Conservation (phyloP, 92 coral and sea anemone genomes). For the Nematostella vectensis region DNA sequence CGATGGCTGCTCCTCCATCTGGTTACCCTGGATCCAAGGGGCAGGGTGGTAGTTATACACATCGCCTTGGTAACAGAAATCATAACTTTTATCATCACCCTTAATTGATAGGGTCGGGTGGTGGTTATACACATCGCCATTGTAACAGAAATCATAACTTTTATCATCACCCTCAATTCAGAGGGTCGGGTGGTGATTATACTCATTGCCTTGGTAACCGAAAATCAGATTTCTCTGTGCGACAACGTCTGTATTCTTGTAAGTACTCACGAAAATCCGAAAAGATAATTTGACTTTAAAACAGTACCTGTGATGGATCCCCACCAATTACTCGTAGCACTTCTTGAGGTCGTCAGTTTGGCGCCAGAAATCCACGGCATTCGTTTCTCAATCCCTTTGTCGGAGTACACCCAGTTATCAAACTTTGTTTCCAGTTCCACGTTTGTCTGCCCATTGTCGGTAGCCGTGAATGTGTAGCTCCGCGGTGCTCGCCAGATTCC, state of each 20-base stretch:
- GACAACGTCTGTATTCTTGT: too few species aligned
- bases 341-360: slow-evolving; percentile 42
- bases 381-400: slow-evolving; percentile 47
- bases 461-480: slow-evolving; percentile 43
- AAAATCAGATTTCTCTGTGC: too few species aligned
- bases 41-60: slow-evolving; percentile 54
- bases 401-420: slow-evolving; percentile 53
- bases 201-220: slow-evolving; percentile 27
- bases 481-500: slow-evolving; percentile 65
- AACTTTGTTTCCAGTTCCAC: slow-evolving; percentile 43
- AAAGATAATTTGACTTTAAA: too few species aligned
- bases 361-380: slow-evolving; percentile 84
- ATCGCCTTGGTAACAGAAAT: slow-evolving; percentile 19
- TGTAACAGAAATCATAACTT: not conserved
- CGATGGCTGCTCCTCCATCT: slow-evolving; percentile 43
- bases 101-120: slow-evolving; percentile 79
- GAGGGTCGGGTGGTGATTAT: slow-evolving; percentile 58
- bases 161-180: slow-evolving; percentile 51
- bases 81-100: slow-evolving; percentile 11
- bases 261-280: too few species aligned
- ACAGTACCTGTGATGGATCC: slow-evolving; percentile 57
- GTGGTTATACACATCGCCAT: slow-evolving; percentile 29
- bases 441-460: slow-evolving; percentile 47
- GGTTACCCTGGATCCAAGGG: slow-evolving; percentile 61
- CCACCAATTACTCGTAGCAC: slow-evolving; percentile 34